A percentile compares a stretch with the other conserved stretches of the same genome.
Evolutionary conservation across 2,113 vertebrate genomes (phyloP).

Genomic region (Calypte anna): DNA sequence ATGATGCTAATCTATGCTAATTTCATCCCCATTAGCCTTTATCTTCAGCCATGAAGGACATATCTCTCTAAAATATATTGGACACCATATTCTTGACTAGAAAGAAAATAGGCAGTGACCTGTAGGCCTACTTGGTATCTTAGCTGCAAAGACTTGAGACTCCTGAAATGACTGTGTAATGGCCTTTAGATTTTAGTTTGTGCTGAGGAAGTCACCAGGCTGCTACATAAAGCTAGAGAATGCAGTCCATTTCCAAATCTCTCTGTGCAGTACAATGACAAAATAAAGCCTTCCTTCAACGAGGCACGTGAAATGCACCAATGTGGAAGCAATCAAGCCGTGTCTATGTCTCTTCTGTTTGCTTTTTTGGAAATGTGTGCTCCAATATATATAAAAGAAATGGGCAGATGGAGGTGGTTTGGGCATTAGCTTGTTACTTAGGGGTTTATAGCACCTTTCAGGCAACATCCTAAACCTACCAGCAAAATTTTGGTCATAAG

Average conservation of each 20-base stretch:
- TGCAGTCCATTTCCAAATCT: background rate
- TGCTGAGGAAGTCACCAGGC: background rate
- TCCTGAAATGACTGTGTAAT: background rate
- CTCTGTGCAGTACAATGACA: background rate
- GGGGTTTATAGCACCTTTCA: background rate
- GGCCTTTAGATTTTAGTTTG: background rate
- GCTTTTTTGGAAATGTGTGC: background rate
- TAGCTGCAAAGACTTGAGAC: background rate
- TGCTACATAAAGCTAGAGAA: background rate
- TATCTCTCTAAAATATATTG: background rate
- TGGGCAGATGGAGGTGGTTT: background rate
- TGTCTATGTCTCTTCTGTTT: background rate
- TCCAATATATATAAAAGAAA: background rate
- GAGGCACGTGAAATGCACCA: accelerated
- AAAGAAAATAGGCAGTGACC: background rate
- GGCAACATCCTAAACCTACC: background rate
- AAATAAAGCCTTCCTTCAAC: background rate
- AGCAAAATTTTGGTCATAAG: background rate
- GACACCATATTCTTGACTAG: background rate
- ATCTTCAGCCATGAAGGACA: slow-evolving; percentile 41
- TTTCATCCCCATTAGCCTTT: slow-evolving; percentile 36
- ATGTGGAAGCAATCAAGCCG: background rate
- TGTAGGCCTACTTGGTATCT: background rate
- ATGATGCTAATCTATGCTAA: slow-evolving; percentile 36
- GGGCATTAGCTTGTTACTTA: background rate